Evolutionary conservation across 2,113 vertebrate species (phyloP).

Genomic region (Gobius niger): DNA sequence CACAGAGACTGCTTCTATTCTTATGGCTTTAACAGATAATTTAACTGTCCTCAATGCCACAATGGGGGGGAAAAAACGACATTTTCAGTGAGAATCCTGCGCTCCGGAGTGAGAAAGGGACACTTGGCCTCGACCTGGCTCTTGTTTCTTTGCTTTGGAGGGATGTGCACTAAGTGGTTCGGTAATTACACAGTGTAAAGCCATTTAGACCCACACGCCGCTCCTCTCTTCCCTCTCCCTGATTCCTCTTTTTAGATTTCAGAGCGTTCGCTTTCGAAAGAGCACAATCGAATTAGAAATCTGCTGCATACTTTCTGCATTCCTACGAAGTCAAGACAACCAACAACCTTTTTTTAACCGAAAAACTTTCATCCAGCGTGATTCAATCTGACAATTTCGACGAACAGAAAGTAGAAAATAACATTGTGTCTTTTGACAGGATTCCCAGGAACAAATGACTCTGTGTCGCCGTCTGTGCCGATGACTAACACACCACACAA

Average conservation of each 20-base stretch:
- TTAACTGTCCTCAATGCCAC: too few species aligned
- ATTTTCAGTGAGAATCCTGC: too few species aligned
- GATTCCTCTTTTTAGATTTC: neutral
- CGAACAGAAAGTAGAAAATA: neutral
- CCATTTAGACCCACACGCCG: conserved; percentile 18
- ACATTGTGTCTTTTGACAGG: neutral
- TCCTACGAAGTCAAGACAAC: conserved; percentile 18
- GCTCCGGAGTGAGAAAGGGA: too few species aligned
- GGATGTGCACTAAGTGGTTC: conserved; percentile 11
- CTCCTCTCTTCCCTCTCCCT: conserved; percentile 9
- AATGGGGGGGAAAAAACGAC: too few species aligned
- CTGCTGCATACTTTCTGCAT: conserved; percentile 23
- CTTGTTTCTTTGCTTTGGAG: conserved; percentile 40
- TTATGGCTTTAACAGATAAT: too few species aligned
- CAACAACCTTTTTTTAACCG: conserved; percentile 1
- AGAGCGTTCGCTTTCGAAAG: conserved; percentile 16
- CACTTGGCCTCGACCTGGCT: neutral
- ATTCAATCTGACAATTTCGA: neutral
- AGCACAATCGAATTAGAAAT: conserved; percentile 5
- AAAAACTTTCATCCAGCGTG: neutral
- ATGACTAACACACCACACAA: too few species aligned
- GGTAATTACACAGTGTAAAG: conserved; percentile 36
- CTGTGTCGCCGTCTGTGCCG: too few species aligned
- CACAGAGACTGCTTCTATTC: too few species aligned
- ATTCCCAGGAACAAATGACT: neutral